Base-by-base conservation (phyloP, 2,888 invertebrate genomes). In the Coecobrya sp. region DNA sequence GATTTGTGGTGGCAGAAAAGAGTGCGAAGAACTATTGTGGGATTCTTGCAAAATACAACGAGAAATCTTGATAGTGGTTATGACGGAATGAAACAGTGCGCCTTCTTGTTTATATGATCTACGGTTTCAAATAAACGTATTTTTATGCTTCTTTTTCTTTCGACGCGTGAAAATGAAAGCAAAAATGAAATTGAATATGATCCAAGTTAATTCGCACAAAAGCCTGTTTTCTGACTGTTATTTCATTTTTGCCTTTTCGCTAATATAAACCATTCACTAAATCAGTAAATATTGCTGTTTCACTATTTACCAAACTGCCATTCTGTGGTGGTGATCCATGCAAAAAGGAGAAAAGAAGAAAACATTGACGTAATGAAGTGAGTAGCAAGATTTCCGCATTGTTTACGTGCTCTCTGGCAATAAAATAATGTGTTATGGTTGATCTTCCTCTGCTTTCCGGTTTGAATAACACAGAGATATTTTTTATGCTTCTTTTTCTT, bases 361-460 rank as follows among this genome's bases (percentile, higher is more conserved):
- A n/a, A 79, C 27, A 65, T 65, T 65, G 65, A 27, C 27, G 36
- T 42, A 42, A 36, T 70, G 65, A 27, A 82, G 73, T 36, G 73
- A 68, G 65, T 81, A 49, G 68, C 91, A 91, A n/a, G 62, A 76
- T 76, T 91, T 91, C 91, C 91, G 91, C 91, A 91, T 91, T 91
- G 91, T 91, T 91, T 91, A 91, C 86, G 91, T 86, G 91, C 68
- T 86, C 49, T 59, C 30, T 86, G 79, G 91, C 22, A 91, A 91
- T 91, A 86, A 81, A 86, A 79, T 73, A 27, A 73, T 52, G 65
- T 86, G 70, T 59, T 79, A 79, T 79, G 76, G 59, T 82, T 36
- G 16, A 49, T 59, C 19, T 36, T 59, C 19, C 1, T 30, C 11
- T 82, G 30, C 25, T n/a, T 30, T 59, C 82, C 52, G 25, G 10